These are phyloP conservation scores for Arbacia lixula DNA, from an alignment of 53 echinoderm and acorn worm genomes.

Conservation along the genomic window DNA sequence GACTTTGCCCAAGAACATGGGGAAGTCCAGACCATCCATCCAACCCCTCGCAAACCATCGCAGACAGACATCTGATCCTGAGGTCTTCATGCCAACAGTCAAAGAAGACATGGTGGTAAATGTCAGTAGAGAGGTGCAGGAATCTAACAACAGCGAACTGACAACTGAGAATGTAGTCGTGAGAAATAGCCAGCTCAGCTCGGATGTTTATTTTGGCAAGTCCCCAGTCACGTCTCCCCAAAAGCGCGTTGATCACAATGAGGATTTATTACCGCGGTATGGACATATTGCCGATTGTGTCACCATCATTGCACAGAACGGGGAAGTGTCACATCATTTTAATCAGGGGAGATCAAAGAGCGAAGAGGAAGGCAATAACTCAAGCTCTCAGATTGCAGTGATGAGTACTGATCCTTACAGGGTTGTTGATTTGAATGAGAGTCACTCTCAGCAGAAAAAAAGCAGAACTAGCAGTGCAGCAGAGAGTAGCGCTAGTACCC, in stretches of 20 bases:
- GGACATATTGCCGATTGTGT: constrained; percentile 55
- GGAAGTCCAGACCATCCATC: constrained; percentile 67
- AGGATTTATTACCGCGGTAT: constrained; percentile 34
- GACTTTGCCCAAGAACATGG: constrained; percentile 72
- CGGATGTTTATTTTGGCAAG: constrained; percentile 54
- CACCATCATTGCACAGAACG: constrained; percentile 31
- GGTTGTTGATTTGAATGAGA: constrained; percentile 36
- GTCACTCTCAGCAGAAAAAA: not conserved
- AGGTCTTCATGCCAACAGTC: constrained; percentile 51
- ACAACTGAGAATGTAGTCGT: constrained; percentile 37
- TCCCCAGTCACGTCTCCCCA: constrained; percentile 30
- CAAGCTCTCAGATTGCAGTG: not conserved
- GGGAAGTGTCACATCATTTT: constrained; percentile 40
- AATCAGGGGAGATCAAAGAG: not conserved
- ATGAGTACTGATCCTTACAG: constrained; percentile 19
- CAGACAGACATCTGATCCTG: constrained; percentile 73
- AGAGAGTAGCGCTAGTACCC: not conserved
- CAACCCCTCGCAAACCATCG: constrained; percentile 49
- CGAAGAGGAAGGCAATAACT: not conserved
- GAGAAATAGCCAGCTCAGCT: constrained; percentile 44
- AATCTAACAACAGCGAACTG: constrained; percentile 41
- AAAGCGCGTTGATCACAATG: not conserved
- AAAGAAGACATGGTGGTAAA: constrained; percentile 58
- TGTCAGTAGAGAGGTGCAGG: not conserved
- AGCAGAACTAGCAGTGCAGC: not conserved